Percentiles rank a stretch among this genome's conserved stretches.
Evolutionary conservation across 2,888 invertebrate genomes (phyloP).

Genomic region (Eurytoma adleriae): DNA sequence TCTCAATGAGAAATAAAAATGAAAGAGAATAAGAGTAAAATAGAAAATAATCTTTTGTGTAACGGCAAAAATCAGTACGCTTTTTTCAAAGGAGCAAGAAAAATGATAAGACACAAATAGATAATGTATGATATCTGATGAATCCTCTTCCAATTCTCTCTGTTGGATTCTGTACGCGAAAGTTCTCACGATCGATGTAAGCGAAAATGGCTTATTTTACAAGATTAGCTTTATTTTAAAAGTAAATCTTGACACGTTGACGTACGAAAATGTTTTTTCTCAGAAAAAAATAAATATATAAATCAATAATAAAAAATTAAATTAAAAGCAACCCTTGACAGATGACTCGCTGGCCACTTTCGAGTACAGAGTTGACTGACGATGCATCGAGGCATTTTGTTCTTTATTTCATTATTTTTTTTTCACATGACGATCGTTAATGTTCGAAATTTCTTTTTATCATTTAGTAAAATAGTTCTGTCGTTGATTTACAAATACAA

Average conservation of each 20-base stretch:
- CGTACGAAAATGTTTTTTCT: slow-evolving; percentile 40
- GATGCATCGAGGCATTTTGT: slow-evolving; percentile 66
- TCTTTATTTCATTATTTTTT: slow-evolving; percentile 54
- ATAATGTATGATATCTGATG: slow-evolving; percentile 63
- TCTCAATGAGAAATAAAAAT: slow-evolving; percentile 53
- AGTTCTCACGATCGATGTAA: slow-evolving; percentile 55
- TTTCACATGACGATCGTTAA: slow-evolving; percentile 62
- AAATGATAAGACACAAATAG: slow-evolving; percentile 58
- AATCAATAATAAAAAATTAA: too few species aligned
- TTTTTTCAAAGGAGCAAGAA: slow-evolving; percentile 60
- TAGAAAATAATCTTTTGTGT: slow-evolving; percentile 51
- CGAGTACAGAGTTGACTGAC: slow-evolving; percentile 67
- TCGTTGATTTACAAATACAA: slow-evolving; percentile 49
- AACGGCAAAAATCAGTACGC: slow-evolving; percentile 73
- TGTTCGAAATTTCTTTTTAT: slow-evolving; percentile 63
- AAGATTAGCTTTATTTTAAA: slow-evolving; percentile 36
- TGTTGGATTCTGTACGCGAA: slow-evolving; percentile 64
- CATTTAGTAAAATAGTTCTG: slow-evolving; percentile 57
- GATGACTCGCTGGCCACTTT: slow-evolving; percentile 59
- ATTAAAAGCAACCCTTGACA: slow-evolving; percentile 5
- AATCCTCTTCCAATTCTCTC: slow-evolving; percentile 65
- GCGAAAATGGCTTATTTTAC: slow-evolving; percentile 14
- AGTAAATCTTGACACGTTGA: slow-evolving; percentile 27
- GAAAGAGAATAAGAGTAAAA: slow-evolving; percentile 46
- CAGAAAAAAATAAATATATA: slow-evolving; percentile 3